phyloP scores from a whole-genome alignment of 2,797 vertebrate species.

The Glossophaga mutica region DNA sequence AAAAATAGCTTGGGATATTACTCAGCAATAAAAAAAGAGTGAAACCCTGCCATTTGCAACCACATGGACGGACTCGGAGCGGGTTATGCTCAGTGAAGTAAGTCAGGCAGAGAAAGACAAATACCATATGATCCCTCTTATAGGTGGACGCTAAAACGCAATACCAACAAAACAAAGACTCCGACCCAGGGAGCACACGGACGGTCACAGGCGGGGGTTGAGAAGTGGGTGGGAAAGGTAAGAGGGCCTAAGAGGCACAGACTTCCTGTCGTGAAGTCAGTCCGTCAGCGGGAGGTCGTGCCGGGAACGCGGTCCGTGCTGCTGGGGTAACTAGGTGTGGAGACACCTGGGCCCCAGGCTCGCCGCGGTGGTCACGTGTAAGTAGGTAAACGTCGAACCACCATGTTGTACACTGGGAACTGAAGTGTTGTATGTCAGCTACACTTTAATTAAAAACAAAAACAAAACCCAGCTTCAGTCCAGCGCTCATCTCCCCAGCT shows the following conservation, averaged over 20 bases:
- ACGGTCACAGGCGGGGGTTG: too few species aligned
- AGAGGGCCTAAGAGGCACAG: background rate
- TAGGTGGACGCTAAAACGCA: background rate
- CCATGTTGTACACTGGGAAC: background rate
- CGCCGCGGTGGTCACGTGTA: background rate
- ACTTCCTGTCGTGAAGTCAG: background rate
- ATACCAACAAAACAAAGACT: background rate
- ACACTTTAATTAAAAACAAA: background rate
- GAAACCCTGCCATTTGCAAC: background rate
- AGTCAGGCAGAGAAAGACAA: background rate
- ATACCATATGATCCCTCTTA: background rate
- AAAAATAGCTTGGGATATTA: background rate
- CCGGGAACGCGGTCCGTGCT: background rate
- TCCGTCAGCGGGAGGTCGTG: background rate
- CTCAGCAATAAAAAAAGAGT: background rate
- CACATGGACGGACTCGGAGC: background rate
- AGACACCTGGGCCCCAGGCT: background rate
- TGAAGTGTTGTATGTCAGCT: background rate
- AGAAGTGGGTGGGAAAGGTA: background rate
- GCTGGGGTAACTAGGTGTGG: fast-evolving
- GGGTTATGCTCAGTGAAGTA: background rate
- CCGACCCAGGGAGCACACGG: background rate
- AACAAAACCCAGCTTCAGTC: background rate
- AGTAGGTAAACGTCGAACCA: fast-evolving
- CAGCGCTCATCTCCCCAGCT: background rate